Evolutionary conservation across 1,140 invertebrate species (phyloP).

Genomic region (Yoshiicerus persimilis): DNA sequence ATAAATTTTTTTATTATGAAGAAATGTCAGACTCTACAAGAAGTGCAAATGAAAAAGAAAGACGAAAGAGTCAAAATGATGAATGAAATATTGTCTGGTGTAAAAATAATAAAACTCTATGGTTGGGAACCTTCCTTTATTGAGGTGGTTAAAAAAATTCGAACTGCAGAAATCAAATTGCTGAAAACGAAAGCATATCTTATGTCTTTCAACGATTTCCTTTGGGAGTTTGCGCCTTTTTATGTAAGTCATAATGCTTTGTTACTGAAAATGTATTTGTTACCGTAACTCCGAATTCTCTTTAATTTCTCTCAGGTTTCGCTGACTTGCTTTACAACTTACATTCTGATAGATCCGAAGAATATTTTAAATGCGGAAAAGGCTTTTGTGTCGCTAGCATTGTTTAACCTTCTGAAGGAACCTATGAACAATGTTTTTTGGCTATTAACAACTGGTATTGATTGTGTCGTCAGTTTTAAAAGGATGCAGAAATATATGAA

Average conservation of each 20-base stretch:
- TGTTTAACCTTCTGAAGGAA: neutral
- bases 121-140: constrained; percentile 89
- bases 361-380: neutral
- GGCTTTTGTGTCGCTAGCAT: neutral
- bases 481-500: constrained; percentile 53
- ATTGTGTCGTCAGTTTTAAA: constrained; percentile 51
- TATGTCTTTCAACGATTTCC: constrained; percentile 81
- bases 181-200: constrained; percentile 80
- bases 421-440: neutral
- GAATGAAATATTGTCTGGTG: constrained; percentile 56
- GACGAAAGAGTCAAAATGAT: constrained; percentile 81
- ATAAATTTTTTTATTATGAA: constrained; percentile 81
- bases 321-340: neutral
- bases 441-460: constrained; percentile 25
- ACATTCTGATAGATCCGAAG: constrained; percentile 56
- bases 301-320: neutral
- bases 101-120: constrained; percentile 88
- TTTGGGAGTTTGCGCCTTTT: constrained; percentile 56
- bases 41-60: constrained; percentile 86
- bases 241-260: neutral
- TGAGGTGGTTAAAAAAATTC: constrained; percentile 76
- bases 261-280: neutral
- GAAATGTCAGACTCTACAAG: constrained; percentile 65
- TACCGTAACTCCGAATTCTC: constrained; percentile 57
- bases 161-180: constrained; percentile 79